Evolutionary conservation across 1,140 invertebrate genomes (phyloP).

Genomic region (Scaptodrosophila lebanonensis): DNA sequence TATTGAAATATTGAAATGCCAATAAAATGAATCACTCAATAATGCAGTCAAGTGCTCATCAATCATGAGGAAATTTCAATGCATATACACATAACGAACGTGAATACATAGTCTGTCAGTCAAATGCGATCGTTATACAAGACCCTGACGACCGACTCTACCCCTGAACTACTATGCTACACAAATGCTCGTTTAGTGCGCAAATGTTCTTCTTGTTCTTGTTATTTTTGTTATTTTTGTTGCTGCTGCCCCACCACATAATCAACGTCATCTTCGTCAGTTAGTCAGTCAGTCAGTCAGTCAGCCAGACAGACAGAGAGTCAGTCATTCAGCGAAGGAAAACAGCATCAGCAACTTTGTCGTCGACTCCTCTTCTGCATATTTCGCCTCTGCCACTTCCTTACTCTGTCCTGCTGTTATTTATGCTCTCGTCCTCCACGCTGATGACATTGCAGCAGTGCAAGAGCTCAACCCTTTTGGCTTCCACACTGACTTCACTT

Average conservation of each 20-base stretch:
- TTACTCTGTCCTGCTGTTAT: constrained; percentile 28
- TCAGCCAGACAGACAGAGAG: neutral
- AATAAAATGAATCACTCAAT: constrained; percentile 22
- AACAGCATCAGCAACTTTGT: constrained; percentile 20
- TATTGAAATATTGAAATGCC: constrained; percentile 20
- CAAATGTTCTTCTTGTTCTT: constrained; percentile 40
- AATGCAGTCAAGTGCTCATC: constrained; percentile 32
- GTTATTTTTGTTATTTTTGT: constrained; percentile 22
- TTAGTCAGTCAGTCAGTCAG: constrained; percentile 1
- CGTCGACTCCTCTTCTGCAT: neutral
- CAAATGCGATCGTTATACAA: too few relatives aligned
- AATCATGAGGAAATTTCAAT: constrained; percentile 35
- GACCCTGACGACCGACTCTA: too few relatives aligned
- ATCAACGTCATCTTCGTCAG: constrained; percentile 57
- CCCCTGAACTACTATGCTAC: too few relatives aligned
- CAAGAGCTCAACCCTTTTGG: constrained; percentile 67
- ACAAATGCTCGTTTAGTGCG: constrained; percentile 29
- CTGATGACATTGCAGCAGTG: constrained; percentile 7
- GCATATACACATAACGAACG: too few relatives aligned
- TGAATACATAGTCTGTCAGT: too few relatives aligned
- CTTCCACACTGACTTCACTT: constrained; percentile 40
- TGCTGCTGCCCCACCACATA: constrained; percentile 20
- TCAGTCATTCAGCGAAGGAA: neutral
- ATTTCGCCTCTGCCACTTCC: neutral
- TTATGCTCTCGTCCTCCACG: constrained; percentile 38